phyloP scores from a whole-genome alignment of 1,140 invertebrate genomes.

The Hirudo medicinalis region DNA sequence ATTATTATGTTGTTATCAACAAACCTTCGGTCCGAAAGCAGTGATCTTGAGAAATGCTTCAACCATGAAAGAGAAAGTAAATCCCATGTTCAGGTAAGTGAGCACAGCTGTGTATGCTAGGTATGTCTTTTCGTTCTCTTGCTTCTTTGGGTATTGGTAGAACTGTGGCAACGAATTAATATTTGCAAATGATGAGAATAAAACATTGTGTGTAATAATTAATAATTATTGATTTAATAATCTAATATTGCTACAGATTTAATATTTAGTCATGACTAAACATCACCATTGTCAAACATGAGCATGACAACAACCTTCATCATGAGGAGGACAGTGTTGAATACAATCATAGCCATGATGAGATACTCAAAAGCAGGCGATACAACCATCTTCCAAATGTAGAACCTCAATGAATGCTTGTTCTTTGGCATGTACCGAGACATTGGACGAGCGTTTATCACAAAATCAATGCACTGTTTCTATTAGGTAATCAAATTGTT shows the following conservation, averaged over 20 bases:
- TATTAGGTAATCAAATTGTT: constrained; percentile 36
- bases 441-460: constrained; percentile 89
- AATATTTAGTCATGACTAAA: too few relatives aligned
- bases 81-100: constrained; percentile 72
- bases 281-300: too few relatives aligned
- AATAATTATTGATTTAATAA: too few relatives aligned
- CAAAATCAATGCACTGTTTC: constrained; percentile 99
- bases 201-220: too few relatives aligned
- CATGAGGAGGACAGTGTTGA: constrained; percentile 97
- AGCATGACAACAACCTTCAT: constrained; percentile 57
- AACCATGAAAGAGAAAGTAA: constrained; percentile 84
- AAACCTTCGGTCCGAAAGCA: constrained; percentile 86
- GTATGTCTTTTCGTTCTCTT: background rate
- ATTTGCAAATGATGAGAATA: background rate
- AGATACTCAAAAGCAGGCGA: constrained; percentile 98
- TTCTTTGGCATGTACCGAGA: constrained; percentile 99
- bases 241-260: too few relatives aligned
- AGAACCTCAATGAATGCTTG: constrained; percentile 90
- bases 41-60: constrained; percentile 90
- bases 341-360: constrained; percentile 97
- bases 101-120: constrained; percentile 17
- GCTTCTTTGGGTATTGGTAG: constrained; percentile 13
- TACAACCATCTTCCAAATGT: constrained; percentile 86
- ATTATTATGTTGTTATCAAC: constrained; percentile 19
- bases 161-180: background rate